Evolutionary conservation across 2,888 invertebrate species (phyloP).

Genomic region (Drosophila nigritarsus): DNA sequence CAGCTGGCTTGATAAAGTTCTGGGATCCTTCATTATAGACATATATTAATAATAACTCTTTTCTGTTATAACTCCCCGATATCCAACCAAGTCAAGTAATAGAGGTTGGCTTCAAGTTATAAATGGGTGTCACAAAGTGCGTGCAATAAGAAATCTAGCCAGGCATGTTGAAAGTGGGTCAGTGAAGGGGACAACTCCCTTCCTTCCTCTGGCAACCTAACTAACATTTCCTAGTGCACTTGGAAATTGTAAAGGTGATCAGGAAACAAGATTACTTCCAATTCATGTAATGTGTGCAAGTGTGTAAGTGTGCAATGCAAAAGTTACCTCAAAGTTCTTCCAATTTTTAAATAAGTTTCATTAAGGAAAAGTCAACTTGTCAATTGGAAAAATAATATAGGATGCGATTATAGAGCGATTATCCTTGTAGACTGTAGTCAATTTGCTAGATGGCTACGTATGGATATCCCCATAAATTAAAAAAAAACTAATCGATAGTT

Average conservation of each 20-base stretch:
- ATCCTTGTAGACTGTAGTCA: too few species aligned
- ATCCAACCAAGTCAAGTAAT: background rate
- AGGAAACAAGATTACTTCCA: background rate
- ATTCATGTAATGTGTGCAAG: background rate
- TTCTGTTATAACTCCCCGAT: background rate
- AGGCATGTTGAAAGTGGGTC: background rate
- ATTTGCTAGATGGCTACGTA: too few species aligned
- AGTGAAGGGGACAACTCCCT: background rate
- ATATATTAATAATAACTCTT: background rate
- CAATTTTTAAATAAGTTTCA: background rate
- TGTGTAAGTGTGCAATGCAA: background rate
- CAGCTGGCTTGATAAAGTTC: background rate
- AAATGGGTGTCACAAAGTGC: background rate
- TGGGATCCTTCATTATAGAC: background rate
- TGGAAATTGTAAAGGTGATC: background rate
- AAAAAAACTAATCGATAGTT: too few species aligned
- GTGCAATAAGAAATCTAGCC: background rate
- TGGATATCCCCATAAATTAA: too few species aligned
- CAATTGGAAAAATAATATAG: too few species aligned
- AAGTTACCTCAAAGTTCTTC: background rate
- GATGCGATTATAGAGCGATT: too few species aligned
- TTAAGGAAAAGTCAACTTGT: background rate
- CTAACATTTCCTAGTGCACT: background rate
- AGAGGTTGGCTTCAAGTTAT: background rate
- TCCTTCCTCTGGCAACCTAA: background rate